Evolutionary conservation across 2,797 vertebrate species (phyloP).

Genomic region (Acanthiza pusilla): DNA sequence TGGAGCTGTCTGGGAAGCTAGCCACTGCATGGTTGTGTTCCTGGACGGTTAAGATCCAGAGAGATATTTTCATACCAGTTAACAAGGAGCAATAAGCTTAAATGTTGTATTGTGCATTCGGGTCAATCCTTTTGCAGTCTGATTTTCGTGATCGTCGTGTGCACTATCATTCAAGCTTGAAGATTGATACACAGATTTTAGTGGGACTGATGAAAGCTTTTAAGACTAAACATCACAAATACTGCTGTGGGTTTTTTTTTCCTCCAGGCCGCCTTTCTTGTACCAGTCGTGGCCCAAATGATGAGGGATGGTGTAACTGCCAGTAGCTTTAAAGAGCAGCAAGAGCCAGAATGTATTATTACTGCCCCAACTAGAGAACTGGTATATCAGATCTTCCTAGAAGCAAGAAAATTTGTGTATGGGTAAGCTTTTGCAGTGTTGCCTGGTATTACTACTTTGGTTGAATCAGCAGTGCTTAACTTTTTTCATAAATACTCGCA

Average conservation of each 20-base stretch:
- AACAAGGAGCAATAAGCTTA: not conserved
- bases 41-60: not conserved
- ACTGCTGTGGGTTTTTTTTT: not conserved
- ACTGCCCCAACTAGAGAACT: conserved; percentile 93
- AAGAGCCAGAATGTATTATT: conserved; percentile 89
- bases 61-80: not conserved
- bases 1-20: not conserved
- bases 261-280: conserved; percentile 89
- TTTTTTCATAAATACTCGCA: not conserved
- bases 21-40: not conserved
- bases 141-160: not conserved
- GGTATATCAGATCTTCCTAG: conserved; percentile 91
- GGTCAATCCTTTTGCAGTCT: not conserved
- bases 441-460: not conserved
- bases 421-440: conserved; percentile 75
- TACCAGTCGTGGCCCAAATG: conserved; percentile 88
- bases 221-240: not conserved
- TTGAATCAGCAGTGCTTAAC: not conserved
- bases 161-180: not conserved
- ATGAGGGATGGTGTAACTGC: conserved; percentile 84
- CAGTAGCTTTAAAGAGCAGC: conserved; percentile 82
- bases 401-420: conserved; percentile 90
- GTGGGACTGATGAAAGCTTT: not conserved
- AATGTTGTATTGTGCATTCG: not conserved
- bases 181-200: not conserved